Evolutionary conservation across 53 echinoderm and acorn worm genomes (phyloP).

Genomic region (Mesocentrotus franciscanus): DNA sequence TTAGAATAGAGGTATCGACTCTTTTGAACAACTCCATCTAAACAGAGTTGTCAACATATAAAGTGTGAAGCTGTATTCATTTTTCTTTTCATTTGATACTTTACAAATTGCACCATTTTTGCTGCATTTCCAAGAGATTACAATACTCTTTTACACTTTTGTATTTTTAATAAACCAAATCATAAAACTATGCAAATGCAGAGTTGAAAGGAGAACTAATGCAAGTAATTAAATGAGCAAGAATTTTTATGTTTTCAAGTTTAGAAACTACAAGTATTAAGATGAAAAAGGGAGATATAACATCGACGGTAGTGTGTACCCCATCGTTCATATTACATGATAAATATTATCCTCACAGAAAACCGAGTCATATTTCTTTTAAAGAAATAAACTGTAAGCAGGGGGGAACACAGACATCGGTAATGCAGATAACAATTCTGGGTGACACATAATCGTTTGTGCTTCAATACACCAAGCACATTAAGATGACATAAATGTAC

Average conservation of each 20-base stretch:
- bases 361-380: constrained; percentile 9
- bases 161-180: background rate
- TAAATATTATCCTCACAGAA: background rate
- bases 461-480: constrained; percentile 22
- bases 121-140: background rate
- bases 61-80: background rate
- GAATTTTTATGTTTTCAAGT: background rate
- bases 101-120: background rate
- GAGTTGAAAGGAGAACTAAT: background rate
- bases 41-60: background rate
- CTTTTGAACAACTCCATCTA: background rate
- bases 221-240: background rate
- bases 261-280: background rate
- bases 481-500: constrained; percentile 22
- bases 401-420: background rate
- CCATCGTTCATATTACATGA: background rate
- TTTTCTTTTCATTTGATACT: background rate
- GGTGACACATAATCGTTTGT: background rate
- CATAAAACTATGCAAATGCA: background rate
- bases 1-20: background rate
- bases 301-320: background rate
- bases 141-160: background rate
- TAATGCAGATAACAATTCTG: background rate
- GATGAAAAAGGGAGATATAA: background rate
- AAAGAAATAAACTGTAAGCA: background rate